Percentiles rank a stretch among this genome's conserved stretches.
Evolutionary conservation across 2,113 vertebrate species (phyloP).

Genomic region (Poeciliopsis turrubarensis): DNA sequence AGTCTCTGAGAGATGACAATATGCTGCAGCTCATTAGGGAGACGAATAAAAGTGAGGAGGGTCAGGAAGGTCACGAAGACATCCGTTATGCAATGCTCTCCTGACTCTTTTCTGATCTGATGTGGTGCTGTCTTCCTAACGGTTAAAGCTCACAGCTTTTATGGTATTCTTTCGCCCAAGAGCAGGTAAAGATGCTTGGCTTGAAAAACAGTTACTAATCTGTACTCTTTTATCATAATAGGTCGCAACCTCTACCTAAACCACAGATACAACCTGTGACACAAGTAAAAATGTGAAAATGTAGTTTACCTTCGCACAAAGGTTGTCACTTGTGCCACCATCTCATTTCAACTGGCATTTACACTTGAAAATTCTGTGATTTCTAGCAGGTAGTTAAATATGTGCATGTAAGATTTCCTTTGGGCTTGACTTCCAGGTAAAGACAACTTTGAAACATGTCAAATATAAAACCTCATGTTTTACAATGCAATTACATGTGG

Average conservation of each 20-base stretch:
- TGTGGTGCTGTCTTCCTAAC: slow-evolving; percentile 19
- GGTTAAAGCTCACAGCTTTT: slow-evolving; percentile 23
- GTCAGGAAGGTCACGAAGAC: slow-evolving; percentile 44
- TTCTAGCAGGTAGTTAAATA: neutral
- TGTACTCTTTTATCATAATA: neutral
- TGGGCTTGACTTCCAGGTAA: neutral
- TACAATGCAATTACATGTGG: neutral
- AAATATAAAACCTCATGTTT: neutral
- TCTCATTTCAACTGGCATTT: neutral
- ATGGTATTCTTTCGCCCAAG: slow-evolving; percentile 11
- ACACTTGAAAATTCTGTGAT: neutral
- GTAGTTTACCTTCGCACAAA: neutral
- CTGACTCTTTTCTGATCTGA: slow-evolving; percentile 44
- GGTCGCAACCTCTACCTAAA: neutral
- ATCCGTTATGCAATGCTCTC: slow-evolving; percentile 44
- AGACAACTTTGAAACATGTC: neutral
- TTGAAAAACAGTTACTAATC: neutral
- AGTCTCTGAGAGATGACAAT: slow-evolving; percentile 46
- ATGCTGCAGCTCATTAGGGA: slow-evolving; percentile 61
- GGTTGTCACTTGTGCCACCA: neutral
- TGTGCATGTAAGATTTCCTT: neutral
- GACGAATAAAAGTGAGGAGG: slow-evolving; percentile 40
- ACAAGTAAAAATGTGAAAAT: neutral
- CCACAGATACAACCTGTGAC: neutral
- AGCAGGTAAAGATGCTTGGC: neutral